Evolutionary conservation across 2,888 invertebrate species (phyloP).

Genomic region (Halocaridina rubra): DNA sequence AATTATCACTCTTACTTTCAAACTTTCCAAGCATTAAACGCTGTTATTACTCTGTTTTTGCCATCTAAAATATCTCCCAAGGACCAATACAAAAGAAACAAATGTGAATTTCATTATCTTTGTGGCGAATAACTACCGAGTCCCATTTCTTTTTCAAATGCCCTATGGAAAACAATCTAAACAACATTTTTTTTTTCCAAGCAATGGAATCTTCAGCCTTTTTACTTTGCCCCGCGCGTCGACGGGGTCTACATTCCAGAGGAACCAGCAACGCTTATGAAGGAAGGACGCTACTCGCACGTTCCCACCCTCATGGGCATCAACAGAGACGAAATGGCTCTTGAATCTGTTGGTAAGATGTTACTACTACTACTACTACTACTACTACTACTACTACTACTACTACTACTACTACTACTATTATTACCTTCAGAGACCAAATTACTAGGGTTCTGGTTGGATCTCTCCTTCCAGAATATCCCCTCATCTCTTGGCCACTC

Average conservation of each 20-base stretch:
- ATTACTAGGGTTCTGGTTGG: too few relatives aligned
- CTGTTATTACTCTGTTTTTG: too few relatives aligned
- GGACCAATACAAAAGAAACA: too few relatives aligned
- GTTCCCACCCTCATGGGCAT: slow-evolving; percentile 45
- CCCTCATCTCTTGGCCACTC: too few relatives aligned
- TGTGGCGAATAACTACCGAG: too few relatives aligned
- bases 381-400: background rate
- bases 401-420: background rate
- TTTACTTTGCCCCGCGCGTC: slow-evolving; percentile 46
- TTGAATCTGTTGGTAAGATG: slow-evolving; percentile 35
- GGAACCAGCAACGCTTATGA: slow-evolving; percentile 32
- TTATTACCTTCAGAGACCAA: background rate
- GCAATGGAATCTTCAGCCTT: slow-evolving; percentile 40
- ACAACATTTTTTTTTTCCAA: background rate
- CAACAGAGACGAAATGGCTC: slow-evolving; percentile 43
- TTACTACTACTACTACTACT: background rate
- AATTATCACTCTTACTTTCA: too few relatives aligned
- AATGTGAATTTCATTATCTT: too few relatives aligned
- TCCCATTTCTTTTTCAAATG: too few relatives aligned
- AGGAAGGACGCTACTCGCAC: slow-evolving; percentile 34
- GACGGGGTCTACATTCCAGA: slow-evolving; percentile 50
- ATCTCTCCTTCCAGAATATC: background rate
- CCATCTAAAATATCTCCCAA: background rate
- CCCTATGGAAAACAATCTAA: too few relatives aligned
- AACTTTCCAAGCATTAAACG: too few relatives aligned